A percentile compares a stretch with the other conserved stretches of the same genome.
phyloP scores from a whole-genome alignment of 1,140 invertebrate genomes.

The Cryptotermes secundus region DNA sequence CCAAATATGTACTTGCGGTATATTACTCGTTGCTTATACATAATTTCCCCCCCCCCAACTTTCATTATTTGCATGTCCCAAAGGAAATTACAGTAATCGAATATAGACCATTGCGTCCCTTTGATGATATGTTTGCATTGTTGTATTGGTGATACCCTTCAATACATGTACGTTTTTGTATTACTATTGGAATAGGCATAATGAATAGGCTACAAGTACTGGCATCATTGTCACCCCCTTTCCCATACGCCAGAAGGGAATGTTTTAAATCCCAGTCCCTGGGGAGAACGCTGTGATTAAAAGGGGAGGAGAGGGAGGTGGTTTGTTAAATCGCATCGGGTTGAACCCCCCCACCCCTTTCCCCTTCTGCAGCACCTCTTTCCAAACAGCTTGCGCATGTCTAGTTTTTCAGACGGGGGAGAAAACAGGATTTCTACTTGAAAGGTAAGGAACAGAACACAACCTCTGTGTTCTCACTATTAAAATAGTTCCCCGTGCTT shows the following conservation, averaged over 20 bases:
- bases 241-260: background rate
- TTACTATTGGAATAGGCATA: constrained; percentile 9
- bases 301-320: background rate
- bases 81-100: background rate
- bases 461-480: background rate
- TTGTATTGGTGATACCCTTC: background rate
- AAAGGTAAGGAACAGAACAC: background rate
- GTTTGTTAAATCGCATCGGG: background rate
- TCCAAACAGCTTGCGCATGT: background rate
- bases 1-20: background rate
- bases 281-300: constrained; percentile 11
- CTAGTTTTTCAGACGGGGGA: background rate
- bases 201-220: constrained; percentile 3
- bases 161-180: background rate
- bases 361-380: background rate
- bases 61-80: constrained; percentile 3
- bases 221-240: background rate
- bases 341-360: background rate
- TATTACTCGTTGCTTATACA: background rate
- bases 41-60: background rate
- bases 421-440: background rate
- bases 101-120: background rate
- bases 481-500: background rate
- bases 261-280: constrained; percentile 10
- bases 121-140: background rate